These are phyloP conservation scores for Anhinga rufa DNA, from an alignment of 2,113 vertebrate species.

Conservation along the genomic window DNA sequence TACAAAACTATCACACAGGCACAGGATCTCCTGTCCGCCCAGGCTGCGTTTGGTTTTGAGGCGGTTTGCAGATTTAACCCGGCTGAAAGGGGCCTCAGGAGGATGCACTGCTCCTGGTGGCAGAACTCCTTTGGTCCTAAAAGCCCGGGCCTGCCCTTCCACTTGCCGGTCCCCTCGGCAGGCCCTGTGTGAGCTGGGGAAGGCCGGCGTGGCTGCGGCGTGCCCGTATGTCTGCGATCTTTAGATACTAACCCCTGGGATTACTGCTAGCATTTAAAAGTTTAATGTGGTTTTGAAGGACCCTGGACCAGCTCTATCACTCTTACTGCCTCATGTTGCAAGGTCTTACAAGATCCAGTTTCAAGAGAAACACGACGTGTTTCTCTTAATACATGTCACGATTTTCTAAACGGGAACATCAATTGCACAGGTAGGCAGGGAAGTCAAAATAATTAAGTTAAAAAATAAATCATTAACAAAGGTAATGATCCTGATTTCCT, in stretches of 20 bases:
- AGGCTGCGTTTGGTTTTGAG: neutral
- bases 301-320: neutral
- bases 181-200: neutral
- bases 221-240: neutral
- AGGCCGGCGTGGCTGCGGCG: neutral
- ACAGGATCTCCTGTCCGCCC: neutral
- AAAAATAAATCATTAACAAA: neutral
- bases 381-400: neutral
- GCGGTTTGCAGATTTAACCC: neutral
- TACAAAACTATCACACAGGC: neutral
- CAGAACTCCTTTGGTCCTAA: neutral
- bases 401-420: neutral
- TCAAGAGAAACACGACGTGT: neutral
- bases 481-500: neutral
- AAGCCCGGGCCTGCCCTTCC: neutral
- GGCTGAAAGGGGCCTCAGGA: neutral
- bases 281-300: neutral
- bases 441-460: neutral
- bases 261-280: neutral
- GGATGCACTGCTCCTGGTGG: neutral
- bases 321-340: neutral
- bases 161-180: neutral
- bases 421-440: neutral
- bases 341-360: neutral
- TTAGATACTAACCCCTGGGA: neutral